Percentiles rank a stretch among this genome's conserved stretches.
Evolutionary conservation across 2,888 invertebrate genomes (phyloP).

Genomic region (Spisula subtruncata): DNA sequence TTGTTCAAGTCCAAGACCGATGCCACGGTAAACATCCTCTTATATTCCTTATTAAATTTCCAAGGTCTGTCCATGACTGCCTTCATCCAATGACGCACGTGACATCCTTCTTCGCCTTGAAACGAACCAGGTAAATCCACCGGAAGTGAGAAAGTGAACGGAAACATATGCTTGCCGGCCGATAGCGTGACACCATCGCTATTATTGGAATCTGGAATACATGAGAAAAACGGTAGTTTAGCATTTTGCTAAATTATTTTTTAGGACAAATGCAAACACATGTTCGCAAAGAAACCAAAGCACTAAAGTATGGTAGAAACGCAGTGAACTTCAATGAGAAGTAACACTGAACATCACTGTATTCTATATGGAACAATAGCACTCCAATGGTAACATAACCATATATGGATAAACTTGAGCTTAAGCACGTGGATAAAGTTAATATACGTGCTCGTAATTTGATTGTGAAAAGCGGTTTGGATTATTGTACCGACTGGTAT

Average conservation of each 20-base stretch:
- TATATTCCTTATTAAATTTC: constrained; percentile 94
- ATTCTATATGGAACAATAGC: no score
- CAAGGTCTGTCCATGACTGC: constrained; percentile 94
- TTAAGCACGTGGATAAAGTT: no score
- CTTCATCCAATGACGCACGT: constrained; percentile 94
- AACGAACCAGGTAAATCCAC: constrained; percentile 86
- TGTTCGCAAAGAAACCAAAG: not conserved
- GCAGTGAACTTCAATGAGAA: not conserved
- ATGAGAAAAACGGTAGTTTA: no score
- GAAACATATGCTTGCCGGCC: constrained; percentile 92
- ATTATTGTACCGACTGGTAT: no score
- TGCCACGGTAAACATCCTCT: constrained; percentile 94
- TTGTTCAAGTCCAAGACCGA: constrained; percentile 94
- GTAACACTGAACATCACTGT: no score
- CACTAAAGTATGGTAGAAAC: not conserved
- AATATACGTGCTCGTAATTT: no score
- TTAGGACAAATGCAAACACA: not conserved
- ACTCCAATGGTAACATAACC: no score
- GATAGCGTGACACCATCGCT: constrained; percentile 88
- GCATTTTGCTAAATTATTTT: no score
- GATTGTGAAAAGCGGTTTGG: no score
- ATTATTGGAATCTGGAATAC: constrained; percentile 28
- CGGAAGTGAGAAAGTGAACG: constrained; percentile 93
- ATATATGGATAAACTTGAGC: no score
- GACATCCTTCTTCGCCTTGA: constrained; percentile 79